Evolutionary conservation across 2,797 vertebrate species (phyloP).

Genomic region (Eurystomus glaucurus): DNA sequence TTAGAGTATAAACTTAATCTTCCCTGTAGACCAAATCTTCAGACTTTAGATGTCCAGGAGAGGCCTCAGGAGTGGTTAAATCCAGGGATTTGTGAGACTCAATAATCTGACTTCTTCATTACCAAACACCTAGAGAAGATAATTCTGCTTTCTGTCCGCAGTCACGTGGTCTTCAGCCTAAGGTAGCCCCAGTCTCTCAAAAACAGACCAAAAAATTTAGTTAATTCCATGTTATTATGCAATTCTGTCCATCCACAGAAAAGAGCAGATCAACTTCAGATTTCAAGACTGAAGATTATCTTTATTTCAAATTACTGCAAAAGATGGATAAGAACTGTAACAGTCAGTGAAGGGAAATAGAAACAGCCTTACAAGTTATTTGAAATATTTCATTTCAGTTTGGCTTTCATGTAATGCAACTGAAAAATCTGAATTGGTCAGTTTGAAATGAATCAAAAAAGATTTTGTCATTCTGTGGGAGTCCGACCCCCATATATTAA

Average conservation of each 20-base stretch:
- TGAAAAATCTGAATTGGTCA: not conserved
- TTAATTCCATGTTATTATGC: not conserved
- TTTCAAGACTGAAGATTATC: not conserved
- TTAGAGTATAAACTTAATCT: not conserved
- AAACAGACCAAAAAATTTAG: fast-evolving
- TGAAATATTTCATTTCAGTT: not conserved
- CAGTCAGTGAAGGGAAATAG: not conserved
- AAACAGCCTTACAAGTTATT: not conserved
- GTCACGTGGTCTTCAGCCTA: not conserved
- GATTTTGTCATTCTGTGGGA: not conserved
- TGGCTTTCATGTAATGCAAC: not conserved
- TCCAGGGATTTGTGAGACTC: not conserved
- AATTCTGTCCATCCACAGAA: not conserved
- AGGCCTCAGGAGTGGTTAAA: not conserved
- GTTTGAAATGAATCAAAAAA: constrained; percentile 12
- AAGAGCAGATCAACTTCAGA: not conserved
- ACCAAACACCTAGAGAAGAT: not conserved
- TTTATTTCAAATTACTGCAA: not conserved
- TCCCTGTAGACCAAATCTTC: not conserved
- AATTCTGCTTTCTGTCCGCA: not conserved
- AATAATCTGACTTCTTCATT: not conserved
- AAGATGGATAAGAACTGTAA: not conserved
- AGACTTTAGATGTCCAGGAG: not conserved
- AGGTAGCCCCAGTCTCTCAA: not conserved
- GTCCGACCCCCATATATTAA: no score